A percentile compares a stretch with the other conserved stretches of the same genome.
phyloP scores from a whole-genome alignment of 2,888 invertebrate genomes.

The Lamellibrachia columna region DNA sequence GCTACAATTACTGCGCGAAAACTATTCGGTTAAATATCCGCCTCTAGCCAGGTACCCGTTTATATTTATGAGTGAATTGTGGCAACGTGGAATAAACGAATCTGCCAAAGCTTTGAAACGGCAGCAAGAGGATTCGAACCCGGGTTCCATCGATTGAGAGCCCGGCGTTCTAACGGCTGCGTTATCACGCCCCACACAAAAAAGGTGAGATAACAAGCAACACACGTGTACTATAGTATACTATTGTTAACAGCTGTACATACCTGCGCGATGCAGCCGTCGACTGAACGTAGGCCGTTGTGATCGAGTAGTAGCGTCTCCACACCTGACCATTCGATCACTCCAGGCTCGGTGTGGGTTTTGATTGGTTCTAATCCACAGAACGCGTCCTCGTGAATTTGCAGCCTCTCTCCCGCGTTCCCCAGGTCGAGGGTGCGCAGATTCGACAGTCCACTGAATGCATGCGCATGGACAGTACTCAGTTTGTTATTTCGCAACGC shows the following conservation, averaged over 20 bases:
- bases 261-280: conserved; percentile 35
- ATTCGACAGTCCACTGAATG: conserved; percentile 33
- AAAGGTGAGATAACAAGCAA: too few relatives aligned
- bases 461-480: conserved; percentile 28
- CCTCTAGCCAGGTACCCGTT: too few relatives aligned
- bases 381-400: conserved; percentile 35
- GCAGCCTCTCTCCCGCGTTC: conserved; percentile 33
- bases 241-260: conserved; percentile 33
- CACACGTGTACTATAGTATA: too few relatives aligned
- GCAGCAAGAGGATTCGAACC: too few relatives aligned
- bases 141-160: too few relatives aligned
- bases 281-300: conserved; percentile 35
- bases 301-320: conserved; percentile 36
- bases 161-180: too few relatives aligned
- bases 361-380: conserved; percentile 36
- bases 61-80: too few relatives aligned
- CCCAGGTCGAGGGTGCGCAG: conserved; percentile 37
- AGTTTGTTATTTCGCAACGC: conserved; percentile 39
- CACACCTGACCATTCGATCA: conserved; percentile 37
- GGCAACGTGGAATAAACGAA: too few relatives aligned
- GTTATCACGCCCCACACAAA: too few relatives aligned
- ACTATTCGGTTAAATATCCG: too few relatives aligned
- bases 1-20: too few relatives aligned
- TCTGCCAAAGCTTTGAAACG: too few relatives aligned
- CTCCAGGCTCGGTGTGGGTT: conserved; percentile 29